Evolutionary conservation across 2,113 vertebrate genomes (phyloP).

Genomic region (Siniperca chuatsi): DNA sequence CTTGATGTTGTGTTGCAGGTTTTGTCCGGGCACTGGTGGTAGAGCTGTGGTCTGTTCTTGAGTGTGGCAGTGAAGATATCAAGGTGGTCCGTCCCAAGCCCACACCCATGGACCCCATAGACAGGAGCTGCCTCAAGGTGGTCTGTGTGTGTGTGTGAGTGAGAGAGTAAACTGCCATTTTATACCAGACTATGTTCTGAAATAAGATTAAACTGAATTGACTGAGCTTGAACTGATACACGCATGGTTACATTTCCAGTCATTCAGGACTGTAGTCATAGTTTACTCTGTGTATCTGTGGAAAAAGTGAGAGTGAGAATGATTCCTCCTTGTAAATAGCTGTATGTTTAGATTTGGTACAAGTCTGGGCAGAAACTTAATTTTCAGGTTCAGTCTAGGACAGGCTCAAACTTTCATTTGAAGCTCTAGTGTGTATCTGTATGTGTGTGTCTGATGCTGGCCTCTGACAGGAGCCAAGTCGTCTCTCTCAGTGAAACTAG

Average conservation of each 20-base stretch:
- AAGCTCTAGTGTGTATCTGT: constrained; percentile 14
- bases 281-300: not conserved
- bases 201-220: not conserved
- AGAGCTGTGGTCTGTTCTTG: constrained; percentile 92
- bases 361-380: not conserved
- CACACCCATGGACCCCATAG: constrained; percentile 93
- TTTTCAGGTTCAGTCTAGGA: constrained; percentile 16
- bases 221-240: not conserved
- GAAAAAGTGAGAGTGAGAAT: not conserved
- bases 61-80: constrained; percentile 91
- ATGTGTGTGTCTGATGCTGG: not conserved
- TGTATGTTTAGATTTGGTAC: constrained; percentile 2
- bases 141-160: not conserved
- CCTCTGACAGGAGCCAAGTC: constrained; percentile 49
- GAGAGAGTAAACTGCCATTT: too few relatives aligned
- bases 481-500: constrained; percentile 44
- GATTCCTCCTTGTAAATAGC: not conserved
- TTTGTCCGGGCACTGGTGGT: constrained; percentile 89
- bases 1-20: constrained; percentile 80
- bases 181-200: not conserved
- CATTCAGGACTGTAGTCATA: not conserved
- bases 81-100: constrained; percentile 88
- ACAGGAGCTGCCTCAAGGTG: constrained; percentile 95
- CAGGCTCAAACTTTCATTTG: constrained; percentile 24
- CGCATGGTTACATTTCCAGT: not conserved